Evolutionary conservation across 2,113 vertebrate genomes (phyloP).

Genomic region (Rhinichthys klamathensis): DNA sequence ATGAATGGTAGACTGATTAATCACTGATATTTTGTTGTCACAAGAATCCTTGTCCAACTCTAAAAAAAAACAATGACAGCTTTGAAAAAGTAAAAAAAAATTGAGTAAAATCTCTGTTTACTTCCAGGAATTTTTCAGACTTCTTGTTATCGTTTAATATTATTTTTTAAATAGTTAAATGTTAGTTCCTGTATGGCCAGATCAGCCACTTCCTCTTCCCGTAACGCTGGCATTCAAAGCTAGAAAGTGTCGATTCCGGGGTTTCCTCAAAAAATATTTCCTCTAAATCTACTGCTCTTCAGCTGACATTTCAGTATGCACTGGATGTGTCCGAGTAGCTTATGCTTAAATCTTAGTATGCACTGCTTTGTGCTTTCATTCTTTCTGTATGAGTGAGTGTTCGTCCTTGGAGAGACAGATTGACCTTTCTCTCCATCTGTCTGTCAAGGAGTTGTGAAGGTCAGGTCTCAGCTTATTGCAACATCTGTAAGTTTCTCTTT

Average conservation of each 20-base stretch:
- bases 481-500: background rate
- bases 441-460: slow-evolving; percentile 36
- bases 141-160: background rate
- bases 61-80: background rate
- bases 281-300: background rate
- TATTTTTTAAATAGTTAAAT: background rate
- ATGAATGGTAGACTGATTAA: background rate
- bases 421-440: background rate
- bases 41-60: background rate
- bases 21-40: too few relatives aligned
- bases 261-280: background rate
- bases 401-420: background rate
- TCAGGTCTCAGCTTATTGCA: slow-evolving; percentile 16
- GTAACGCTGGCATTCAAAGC: background rate
- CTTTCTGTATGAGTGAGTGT: background rate
- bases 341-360: background rate
- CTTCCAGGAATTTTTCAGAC: background rate
- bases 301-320: background rate
- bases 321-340: background rate
- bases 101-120: background rate
- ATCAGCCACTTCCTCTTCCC: slow-evolving; percentile 8
- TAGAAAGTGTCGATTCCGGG: background rate
- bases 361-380: background rate
- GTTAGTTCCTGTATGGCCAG: background rate
- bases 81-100: background rate